Base-by-base conservation (phyloP, 1,140 invertebrate genomes). In the Onthophagus taurus region DNA sequence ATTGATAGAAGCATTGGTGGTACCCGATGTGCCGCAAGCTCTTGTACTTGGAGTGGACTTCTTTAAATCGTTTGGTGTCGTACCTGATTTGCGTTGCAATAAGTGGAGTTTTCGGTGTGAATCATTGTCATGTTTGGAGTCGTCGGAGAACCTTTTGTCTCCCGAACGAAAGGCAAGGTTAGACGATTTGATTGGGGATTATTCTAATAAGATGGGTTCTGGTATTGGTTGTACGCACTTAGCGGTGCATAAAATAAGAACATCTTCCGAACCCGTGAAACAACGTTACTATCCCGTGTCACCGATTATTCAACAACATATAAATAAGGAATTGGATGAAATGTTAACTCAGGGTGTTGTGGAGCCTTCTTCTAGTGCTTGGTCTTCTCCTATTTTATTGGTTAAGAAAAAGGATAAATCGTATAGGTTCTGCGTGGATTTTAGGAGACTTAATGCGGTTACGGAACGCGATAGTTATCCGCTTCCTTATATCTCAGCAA, bases 371-470 rank as follows among this genome's bases (percentile, higher is more conserved):
- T 26, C 31, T 3, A 49, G 47, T 20, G 3, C 35, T 1, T 52
- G 45, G 44, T 26, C 39, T 42, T 2, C 51, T 3, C 43, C 55
- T 0, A 42, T 55, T 1, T 46, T 57, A 1, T 50, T 53, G 44
- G 46, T 57, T 3, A 33, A 41, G 7, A 54, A 58, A 33, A 18
- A 38, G 2, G 45, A 58, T 31, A 47, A 45, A 0, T 33, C 39
- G 1, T 54, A 51, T n/a, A 38, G 56, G 13, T 45, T 59, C 3
- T 60, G 58, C 31, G 31, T 58, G 0, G 51, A 57, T 26, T 23
- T 39, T 39, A 5, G 36, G 6, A 21, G 17, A 12, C 13, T 39
- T 3, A 39, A 39, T 16, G 6, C 6, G 24, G n/a, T 7, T 6
- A 26, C 24, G 24, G n/a, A 4, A n/a, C n/a, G n/a, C n/a, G n/a